phyloP scores from a whole-genome alignment of 2,113 vertebrate genomes.

The Tupaia chinensis region DNA sequence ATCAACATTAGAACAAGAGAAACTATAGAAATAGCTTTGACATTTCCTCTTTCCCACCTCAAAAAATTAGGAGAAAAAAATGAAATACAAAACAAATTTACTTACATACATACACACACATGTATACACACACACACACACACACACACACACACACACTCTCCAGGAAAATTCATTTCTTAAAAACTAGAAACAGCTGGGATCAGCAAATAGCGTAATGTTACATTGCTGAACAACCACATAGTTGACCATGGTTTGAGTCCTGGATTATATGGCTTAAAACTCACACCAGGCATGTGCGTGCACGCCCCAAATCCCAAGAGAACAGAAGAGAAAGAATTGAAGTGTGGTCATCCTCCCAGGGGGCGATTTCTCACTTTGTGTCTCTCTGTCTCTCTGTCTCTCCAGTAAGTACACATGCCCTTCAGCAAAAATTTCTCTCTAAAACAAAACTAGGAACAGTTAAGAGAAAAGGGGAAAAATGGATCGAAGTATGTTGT shows the following conservation, averaged over 20 bases:
- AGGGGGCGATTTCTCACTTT: too few relatives aligned
- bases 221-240: too few relatives aligned
- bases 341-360: too few relatives aligned
- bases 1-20: slow-evolving; percentile 9
- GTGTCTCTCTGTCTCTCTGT: too few relatives aligned
- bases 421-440: too few relatives aligned
- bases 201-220: too few relatives aligned
- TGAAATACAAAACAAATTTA: slow-evolving; percentile 33
- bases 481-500: not conserved
- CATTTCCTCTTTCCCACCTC: not conserved
- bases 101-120: not conserved
- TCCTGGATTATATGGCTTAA: too few relatives aligned
- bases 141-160: not conserved
- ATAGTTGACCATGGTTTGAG: too few relatives aligned
- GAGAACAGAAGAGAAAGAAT: too few relatives aligned
- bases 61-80: slow-evolving; percentile 28
- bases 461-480: not conserved
- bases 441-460: not conserved
- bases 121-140: not conserved
- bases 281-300: too few relatives aligned
- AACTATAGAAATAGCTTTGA: slow-evolving; percentile 28
- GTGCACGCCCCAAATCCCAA: too few relatives aligned
- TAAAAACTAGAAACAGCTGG: not conserved
- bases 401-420: too few relatives aligned
- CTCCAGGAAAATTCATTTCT: not conserved